Conservation (phyloP, 64 coral and sea anemone species). For the Acropora yongei region DNA sequence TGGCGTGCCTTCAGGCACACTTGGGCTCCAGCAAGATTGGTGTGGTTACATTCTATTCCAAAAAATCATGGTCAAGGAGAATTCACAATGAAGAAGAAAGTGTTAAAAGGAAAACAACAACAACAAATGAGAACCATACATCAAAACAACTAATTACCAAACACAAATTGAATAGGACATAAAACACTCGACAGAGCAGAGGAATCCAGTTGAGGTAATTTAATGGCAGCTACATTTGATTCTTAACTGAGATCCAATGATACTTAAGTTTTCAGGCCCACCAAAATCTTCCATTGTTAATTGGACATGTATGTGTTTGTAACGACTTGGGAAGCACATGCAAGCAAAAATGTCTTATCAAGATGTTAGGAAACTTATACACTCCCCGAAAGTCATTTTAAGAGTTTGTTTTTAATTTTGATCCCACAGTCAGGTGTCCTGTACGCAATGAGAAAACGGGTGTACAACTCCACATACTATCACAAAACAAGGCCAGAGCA, state of each 20-base stretch:
- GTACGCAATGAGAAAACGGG: not conserved
- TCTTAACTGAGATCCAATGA: not conserved
- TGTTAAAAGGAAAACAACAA: not conserved
- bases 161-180: not conserved
- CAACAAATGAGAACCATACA: not conserved
- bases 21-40: not conserved
- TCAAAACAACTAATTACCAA: not conserved
- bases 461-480: not conserved
- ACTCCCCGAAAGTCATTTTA: not conserved
- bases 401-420: not conserved
- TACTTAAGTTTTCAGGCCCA: not conserved
- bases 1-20: conserved; percentile 3
- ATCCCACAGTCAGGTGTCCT: not conserved
- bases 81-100: not conserved
- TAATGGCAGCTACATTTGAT: not conserved
- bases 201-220: not conserved
- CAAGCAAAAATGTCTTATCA: not conserved
- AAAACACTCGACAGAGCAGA: not conserved
- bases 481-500: not conserved
- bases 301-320: not conserved
- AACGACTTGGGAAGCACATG: not conserved
- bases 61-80: not conserved
- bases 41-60: not conserved
- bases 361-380: not conserved
- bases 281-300: not conserved